Evolutionary conservation across 2,113 vertebrate genomes (phyloP), one percentile per base, ranked within the genome.

Genomic region (Montifringilla adamsi): DNA sequence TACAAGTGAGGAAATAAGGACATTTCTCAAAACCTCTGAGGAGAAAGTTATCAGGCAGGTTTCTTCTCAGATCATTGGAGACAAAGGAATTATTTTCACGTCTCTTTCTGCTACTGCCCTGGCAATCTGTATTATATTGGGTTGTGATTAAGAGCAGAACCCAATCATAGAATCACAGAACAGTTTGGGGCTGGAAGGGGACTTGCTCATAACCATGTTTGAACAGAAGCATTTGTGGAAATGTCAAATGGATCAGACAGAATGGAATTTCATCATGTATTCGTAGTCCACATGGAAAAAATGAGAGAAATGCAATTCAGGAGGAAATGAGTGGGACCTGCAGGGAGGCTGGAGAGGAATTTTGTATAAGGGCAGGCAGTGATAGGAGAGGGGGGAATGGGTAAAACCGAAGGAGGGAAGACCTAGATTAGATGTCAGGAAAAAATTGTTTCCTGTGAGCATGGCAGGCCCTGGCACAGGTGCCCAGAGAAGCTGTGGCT

Each of bases 381-480:
- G 30, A 23, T 19, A 31, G 56, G 19, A 70, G 24, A 26, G n/a
- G 9, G 11, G 4, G 12, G 9, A 53, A 19, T 41, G 9, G 28
- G 37, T 27, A 13, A 11, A 47, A 35, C 3, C 19, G n/a, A 46
- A 35, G 20, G 16, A 46, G 5, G 5, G 2, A 4, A 41, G 9
- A 26, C 39, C 20, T 26, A 39, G 15, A 26, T 52, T 4, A 14
- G 37, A 9, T 11, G 0, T 46, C 15, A 12, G 7, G 37, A n/a
- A 46, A 23, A 15, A 89, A 60, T 60, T n/a, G 0, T 26, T 30
- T 1, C 5, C 13, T 21, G 18, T 39, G 33, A 39, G 23, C 15
- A 4, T 28, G 33, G 3, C 0, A 58, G 11, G 15, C 22, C 22
- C 44, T 50, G 59, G 33, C 18, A 52, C 44, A 74, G 37, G 0